These are phyloP conservation scores for Macroglossus sobrinus DNA, from an alignment of 2,113 vertebrate species.

Conservation along the genomic window DNA sequence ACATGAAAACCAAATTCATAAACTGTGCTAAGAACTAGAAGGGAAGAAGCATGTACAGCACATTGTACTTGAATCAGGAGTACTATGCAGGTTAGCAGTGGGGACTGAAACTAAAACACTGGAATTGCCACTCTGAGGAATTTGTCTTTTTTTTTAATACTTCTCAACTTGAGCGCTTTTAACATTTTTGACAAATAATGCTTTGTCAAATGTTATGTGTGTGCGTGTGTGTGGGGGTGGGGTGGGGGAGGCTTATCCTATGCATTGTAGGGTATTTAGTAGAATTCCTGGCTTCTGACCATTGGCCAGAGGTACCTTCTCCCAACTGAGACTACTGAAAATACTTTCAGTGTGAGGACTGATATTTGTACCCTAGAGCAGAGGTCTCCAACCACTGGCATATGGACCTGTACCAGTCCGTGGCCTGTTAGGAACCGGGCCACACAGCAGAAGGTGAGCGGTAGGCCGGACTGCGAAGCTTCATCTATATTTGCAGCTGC, in stretches of 20 bases:
- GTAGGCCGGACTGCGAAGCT: too few species aligned
- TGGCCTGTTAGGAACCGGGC: too few species aligned
- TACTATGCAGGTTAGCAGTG: not conserved
- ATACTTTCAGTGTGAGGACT: not conserved
- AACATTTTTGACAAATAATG: not conserved
- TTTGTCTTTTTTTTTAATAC: not conserved
- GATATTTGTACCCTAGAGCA: not conserved
- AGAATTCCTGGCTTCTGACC: not conserved
- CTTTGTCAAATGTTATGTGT: not conserved
- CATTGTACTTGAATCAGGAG: rapidly evolving
- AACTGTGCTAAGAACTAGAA: not conserved
- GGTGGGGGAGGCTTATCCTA: too few species aligned
- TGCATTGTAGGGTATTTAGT: not conserved
- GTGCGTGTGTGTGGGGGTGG: too few species aligned
- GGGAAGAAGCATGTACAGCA: not conserved
- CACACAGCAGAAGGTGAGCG: too few species aligned
- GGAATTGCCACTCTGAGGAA: not conserved
- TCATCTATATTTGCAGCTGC: too few species aligned
- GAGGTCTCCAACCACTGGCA: too few species aligned
- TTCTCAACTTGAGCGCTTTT: not conserved
- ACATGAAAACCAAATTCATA: not conserved
- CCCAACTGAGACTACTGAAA: not conserved
- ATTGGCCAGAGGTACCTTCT: too few species aligned
- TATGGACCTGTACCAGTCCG: too few species aligned
- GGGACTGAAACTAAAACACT: not conserved